A percentile compares a stretch with the other conserved stretches of the same genome.
Conservation (phyloP, 2,113 vertebrate genomes). For the Etia nguti region DNA sequence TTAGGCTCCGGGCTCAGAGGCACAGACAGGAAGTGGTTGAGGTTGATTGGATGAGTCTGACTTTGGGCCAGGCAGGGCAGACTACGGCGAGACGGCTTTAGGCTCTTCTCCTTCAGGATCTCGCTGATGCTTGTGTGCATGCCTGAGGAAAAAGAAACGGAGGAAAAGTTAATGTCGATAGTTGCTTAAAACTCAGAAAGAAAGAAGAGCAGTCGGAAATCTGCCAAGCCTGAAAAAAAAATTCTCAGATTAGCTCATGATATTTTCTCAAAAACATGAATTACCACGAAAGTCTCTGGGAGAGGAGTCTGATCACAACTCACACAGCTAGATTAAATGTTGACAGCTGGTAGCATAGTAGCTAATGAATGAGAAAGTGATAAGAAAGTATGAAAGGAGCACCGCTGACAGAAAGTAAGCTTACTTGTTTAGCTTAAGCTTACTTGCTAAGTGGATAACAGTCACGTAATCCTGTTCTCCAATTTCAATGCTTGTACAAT, state of each 20-base stretch:
- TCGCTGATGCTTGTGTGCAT: slow-evolving; percentile 97
- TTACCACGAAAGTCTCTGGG: neutral
- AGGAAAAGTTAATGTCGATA: neutral
- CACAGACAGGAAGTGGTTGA: slow-evolving; percentile 87
- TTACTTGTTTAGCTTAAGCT: no score
- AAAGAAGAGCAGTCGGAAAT: neutral
- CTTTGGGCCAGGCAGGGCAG: slow-evolving; percentile 92
- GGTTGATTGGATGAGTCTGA: slow-evolving; percentile 86
- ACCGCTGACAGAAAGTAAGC: neutral
- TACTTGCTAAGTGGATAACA: neutral
- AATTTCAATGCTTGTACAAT: neutral
- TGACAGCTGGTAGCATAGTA: neutral
- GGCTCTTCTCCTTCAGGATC: slow-evolving; percentile 86
- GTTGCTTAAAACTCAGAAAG: neutral
- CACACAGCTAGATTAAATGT: neutral
- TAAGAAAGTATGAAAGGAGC: neutral
- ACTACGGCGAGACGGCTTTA: slow-evolving; percentile 91
- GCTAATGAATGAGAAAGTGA: neutral
- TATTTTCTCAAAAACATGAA: no score
- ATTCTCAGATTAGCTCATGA: neutral
- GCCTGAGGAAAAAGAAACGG: slow-evolving; percentile 68
- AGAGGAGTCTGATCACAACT: neutral
- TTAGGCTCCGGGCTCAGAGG: slow-evolving; percentile 73
- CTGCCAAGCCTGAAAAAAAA: neutral
- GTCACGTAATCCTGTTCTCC: neutral